These are phyloP conservation scores for Drosophila teissieri DNA, from an alignment of 1,140 invertebrate genomes.

Conservation along the genomic window DNA sequence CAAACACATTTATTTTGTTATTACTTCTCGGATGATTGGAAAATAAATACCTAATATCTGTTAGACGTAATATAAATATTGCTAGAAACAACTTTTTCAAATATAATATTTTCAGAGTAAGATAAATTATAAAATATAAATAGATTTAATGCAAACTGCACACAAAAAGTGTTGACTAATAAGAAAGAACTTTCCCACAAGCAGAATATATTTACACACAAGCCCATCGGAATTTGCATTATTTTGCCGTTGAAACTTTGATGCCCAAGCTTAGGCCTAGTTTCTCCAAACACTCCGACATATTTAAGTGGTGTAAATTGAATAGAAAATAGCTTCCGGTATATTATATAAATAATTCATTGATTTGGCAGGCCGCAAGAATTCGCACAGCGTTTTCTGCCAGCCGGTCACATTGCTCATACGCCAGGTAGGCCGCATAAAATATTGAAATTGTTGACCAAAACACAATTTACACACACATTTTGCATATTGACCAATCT, in stretches of 20 bases:
- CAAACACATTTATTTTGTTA: too few relatives aligned
- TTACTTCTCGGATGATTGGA: too few relatives aligned
- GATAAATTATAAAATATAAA: too few relatives aligned
- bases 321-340: conserved; percentile 50
- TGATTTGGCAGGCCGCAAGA: conserved; percentile 20
- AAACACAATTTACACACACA: conserved; percentile 53
- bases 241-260: conserved; percentile 5
- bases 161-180: not conserved
- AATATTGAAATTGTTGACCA: conserved; percentile 56
- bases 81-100: too few relatives aligned
- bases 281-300: conserved; percentile 11
- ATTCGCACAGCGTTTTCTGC: conserved; percentile 19
- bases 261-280: conserved; percentile 4
- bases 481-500: conserved; percentile 34
- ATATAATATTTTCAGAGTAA: too few relatives aligned
- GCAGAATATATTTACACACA: conserved; percentile 13
- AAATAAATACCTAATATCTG: too few relatives aligned
- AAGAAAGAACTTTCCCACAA: not conserved
- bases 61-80: too few relatives aligned
- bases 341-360: conserved; percentile 39
- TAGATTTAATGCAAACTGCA: too few relatives aligned
- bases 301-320: conserved; percentile 48
- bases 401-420: conserved; percentile 33
- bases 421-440: conserved; percentile 45
- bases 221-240: conserved; percentile 19